Conservation (phyloP, 2,797 vertebrate species). For the Poecilia velifera region DNA sequence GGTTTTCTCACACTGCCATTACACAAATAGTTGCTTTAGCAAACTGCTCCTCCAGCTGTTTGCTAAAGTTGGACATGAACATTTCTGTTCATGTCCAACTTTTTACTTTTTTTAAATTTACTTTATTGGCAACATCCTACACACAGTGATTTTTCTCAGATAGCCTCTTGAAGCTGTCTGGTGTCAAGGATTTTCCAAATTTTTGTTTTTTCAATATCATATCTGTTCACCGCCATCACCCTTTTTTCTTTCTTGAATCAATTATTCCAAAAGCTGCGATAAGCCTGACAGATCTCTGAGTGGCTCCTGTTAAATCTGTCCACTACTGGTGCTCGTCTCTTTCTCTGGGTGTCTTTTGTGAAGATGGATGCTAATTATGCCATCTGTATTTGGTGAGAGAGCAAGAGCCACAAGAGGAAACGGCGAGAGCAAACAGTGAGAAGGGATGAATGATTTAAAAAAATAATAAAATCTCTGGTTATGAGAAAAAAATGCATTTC, state of each 20-base stretch:
- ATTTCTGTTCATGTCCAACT: background rate
- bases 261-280: background rate
- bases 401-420: constrained; percentile 1
- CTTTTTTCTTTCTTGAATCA: background rate
- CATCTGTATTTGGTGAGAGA: background rate
- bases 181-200: background rate
- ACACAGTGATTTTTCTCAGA: constrained; percentile 21
- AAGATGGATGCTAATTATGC: constrained; percentile 5
- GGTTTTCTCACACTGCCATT: constrained; percentile 2
- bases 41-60: background rate
- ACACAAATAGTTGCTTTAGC: background rate
- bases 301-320: background rate
- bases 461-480: background rate
- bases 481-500: background rate
- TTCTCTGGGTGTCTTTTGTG: background rate
- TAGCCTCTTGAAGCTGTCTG: background rate
- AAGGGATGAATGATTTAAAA: background rate
- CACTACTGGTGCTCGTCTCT: background rate
- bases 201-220: background rate
- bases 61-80: too few species aligned
- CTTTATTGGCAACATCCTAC: constrained; percentile 24
- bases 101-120: background rate
- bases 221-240: background rate
- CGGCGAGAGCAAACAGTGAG: constrained; percentile 6
- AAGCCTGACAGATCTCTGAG: background rate